Evolutionary conservation across 2,888 invertebrate genomes (phyloP).

Genomic region (Epinotia bilunana): DNA sequence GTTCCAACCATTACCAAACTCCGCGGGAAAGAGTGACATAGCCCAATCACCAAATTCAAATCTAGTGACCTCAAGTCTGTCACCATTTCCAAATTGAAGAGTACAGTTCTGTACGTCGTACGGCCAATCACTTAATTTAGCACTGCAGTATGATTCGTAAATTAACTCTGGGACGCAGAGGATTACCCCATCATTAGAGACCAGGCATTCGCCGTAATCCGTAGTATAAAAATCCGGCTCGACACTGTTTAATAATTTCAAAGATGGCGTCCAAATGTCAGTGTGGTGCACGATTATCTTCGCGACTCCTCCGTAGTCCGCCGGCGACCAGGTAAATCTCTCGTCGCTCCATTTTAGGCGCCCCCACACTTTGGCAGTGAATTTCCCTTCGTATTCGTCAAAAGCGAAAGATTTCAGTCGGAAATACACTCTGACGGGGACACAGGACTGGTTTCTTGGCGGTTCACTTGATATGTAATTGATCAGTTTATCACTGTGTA

Average conservation of each 20-base stretch:
- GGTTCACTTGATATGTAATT: background rate
- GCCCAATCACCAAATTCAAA: background rate
- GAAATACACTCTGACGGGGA: constrained; percentile 5
- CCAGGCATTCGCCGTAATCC: background rate
- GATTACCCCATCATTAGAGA: background rate
- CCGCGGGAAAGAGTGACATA: background rate
- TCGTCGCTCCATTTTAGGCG: constrained; percentile 8
- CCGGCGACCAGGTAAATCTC: constrained; percentile 1
- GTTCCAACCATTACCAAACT: constrained; percentile 24
- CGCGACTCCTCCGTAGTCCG: constrained; percentile 7
- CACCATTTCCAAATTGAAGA: constrained; percentile 13
- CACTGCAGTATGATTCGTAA: constrained; percentile 23
- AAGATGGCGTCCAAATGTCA: constrained; percentile 22
- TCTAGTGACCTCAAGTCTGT: background rate
- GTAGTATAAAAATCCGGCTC: background rate
- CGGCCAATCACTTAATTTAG: constrained; percentile 18
- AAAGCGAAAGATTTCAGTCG: constrained; percentile 22
- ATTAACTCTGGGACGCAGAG: constrained; percentile 7
- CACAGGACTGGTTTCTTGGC: constrained; percentile 9
- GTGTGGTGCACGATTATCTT: background rate
- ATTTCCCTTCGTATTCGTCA: constrained; percentile 27
- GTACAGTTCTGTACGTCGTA: constrained; percentile 28
- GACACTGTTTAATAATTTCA: constrained; percentile 11
- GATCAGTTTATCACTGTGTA: background rate
- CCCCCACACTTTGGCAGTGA: constrained; percentile 23